Conservation (phyloP, 2,113 vertebrate genomes). For the Perca flavescens region DNA sequence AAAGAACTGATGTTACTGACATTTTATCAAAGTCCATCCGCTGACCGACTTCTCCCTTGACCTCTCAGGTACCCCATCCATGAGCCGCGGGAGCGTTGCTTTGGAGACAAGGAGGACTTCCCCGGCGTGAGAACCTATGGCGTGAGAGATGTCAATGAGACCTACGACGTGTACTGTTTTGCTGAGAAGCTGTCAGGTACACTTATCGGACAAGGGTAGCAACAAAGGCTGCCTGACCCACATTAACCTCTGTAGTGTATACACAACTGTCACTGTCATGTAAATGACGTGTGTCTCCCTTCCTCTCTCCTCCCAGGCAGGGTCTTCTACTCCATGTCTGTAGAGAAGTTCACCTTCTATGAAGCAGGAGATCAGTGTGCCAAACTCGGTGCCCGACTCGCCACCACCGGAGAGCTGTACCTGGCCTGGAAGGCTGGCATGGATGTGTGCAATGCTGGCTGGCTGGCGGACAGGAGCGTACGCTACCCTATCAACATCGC, state of each 20-base stretch:
- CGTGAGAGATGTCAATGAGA: conserved; percentile 93
- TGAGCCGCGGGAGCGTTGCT: conserved; percentile 92
- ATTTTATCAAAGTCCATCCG: neutral
- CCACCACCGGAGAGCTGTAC: conserved; percentile 94
- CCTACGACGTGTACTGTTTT: conserved; percentile 98
- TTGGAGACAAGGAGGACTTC: conserved; percentile 93
- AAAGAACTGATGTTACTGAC: neutral
- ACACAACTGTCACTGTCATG: neutral
- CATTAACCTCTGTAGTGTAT: neutral
- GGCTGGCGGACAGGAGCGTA: conserved; percentile 94
- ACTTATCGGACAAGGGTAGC: neutral
- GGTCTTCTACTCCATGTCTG: conserved; percentile 92
- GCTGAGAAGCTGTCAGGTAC: conserved; percentile 96
- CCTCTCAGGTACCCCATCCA: conserved; percentile 93
- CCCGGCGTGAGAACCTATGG: conserved; percentile 97
- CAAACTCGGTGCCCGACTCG: conserved; percentile 89
- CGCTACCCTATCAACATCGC: conserved; percentile 95
- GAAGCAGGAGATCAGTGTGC: conserved; percentile 91
- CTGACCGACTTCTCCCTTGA: conserved; percentile 16
- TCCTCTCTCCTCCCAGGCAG: conserved; percentile 84
- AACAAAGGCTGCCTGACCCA: neutral
- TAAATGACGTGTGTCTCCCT: neutral
- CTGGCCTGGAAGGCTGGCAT: conserved; percentile 95
- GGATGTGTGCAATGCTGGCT: conserved; percentile 96
- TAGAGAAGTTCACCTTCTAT: conserved; percentile 91